Conservation (phyloP, 2,797 vertebrate genomes). For the Bradypodion pumilum region DNA sequence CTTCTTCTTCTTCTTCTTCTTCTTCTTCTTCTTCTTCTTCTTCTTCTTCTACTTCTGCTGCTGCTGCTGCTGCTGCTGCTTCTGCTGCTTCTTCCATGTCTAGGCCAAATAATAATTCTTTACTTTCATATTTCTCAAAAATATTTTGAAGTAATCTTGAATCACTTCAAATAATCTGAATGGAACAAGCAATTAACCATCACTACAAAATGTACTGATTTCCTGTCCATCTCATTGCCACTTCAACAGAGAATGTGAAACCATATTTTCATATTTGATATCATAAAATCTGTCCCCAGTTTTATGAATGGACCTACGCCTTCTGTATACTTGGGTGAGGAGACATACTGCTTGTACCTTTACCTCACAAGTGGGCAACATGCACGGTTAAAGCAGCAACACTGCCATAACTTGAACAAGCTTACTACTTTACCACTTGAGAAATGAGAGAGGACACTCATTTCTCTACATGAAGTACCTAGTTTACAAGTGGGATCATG, state of each 20-base stretch:
- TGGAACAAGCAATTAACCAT: not conserved
- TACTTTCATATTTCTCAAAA: not conserved
- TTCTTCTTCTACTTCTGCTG: too few relatives aligned
- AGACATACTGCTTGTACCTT: not conserved
- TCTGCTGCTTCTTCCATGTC: too few relatives aligned
- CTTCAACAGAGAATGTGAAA: not conserved
- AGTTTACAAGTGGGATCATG: too few relatives aligned
- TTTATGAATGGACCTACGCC: not conserved
- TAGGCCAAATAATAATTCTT: not conserved
- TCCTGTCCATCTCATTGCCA: not conserved
- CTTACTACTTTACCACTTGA: not conserved
- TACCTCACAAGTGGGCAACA: not conserved
- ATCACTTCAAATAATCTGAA: not conserved
- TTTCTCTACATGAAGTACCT: too few relatives aligned
- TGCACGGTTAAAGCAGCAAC: not conserved
- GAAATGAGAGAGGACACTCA: too few relatives aligned
- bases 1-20: too few relatives aligned
- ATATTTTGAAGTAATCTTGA: not conserved
- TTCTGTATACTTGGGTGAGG: not conserved
- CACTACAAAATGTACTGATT: not conserved
- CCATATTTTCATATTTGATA: not conserved
- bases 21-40: too few relatives aligned
- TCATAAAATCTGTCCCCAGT: not conserved
- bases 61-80: too few relatives aligned
- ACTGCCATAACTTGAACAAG: not conserved